Conservation (phyloP, 2,113 vertebrate genomes). For the Hydrolagus affinis region DNA sequence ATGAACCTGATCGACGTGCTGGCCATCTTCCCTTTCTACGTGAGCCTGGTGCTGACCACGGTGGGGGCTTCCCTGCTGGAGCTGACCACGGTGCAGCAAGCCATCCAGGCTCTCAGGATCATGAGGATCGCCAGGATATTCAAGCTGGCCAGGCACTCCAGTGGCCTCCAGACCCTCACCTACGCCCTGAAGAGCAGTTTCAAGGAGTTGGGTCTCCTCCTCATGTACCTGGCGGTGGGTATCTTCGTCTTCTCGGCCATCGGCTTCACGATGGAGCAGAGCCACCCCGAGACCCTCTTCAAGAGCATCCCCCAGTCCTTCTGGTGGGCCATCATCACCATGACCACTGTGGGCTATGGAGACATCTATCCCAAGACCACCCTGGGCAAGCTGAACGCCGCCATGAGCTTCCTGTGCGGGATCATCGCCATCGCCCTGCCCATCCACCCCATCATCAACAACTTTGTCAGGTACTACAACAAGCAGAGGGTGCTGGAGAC, state of each 20-base stretch:
- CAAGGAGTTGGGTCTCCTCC: slow-evolving; percentile 84
- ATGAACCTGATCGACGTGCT: slow-evolving; percentile 90
- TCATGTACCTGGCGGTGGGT: slow-evolving; percentile 92
- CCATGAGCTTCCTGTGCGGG: slow-evolving; percentile 90
- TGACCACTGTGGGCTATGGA: slow-evolving; percentile 94
- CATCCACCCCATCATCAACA: slow-evolving; percentile 96
- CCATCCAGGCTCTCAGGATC: slow-evolving; percentile 84
- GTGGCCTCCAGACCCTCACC: slow-evolving; percentile 85
- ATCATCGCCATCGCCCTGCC: slow-evolving; percentile 91
- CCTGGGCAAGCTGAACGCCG: slow-evolving; percentile 87
- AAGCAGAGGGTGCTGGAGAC: slow-evolving; percentile 91
- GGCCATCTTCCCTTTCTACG: slow-evolving; percentile 87
- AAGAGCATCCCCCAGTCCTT: slow-evolving; percentile 95
- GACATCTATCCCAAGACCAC: slow-evolving; percentile 97
- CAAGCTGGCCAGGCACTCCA: slow-evolving; percentile 88
- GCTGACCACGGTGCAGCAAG: slow-evolving; percentile 84
- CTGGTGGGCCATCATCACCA: slow-evolving; percentile 98
- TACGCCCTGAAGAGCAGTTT: slow-evolving; percentile 89
- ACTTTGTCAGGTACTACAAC: slow-evolving; percentile 92
- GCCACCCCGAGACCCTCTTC: slow-evolving; percentile 90
- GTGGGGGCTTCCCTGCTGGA: slow-evolving; percentile 84
- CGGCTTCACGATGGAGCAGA: slow-evolving; percentile 92
- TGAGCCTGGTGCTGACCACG: slow-evolving; percentile 78
- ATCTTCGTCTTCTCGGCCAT: slow-evolving; percentile 95
- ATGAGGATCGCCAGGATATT: slow-evolving; percentile 88